Percentiles rank a stretch among this genome's conserved stretches.
Conservation (phyloP, 1,140 invertebrate species). For the Hyposmocoma kahamanoa region DNA sequence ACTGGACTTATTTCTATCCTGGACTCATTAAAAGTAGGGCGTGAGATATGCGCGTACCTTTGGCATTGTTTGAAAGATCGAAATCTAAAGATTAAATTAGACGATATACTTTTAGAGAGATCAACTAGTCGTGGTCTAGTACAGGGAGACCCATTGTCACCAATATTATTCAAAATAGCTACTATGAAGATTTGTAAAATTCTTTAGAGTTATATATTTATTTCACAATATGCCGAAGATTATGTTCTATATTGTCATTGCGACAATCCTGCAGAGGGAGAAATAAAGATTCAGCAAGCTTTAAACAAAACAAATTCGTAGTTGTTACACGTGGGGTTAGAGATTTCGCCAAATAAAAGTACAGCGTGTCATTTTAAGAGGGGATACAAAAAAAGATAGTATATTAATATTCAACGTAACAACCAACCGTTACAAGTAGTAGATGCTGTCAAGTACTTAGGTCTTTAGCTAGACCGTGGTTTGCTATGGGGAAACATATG, state of each 20-base stretch:
- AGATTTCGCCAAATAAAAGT: background rate
- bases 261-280: background rate
- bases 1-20: background rate
- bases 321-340: background rate
- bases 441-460: background rate
- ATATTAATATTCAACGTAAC: background rate
- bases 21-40: background rate
- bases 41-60: background rate
- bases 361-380: background rate
- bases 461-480: background rate
- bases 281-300: background rate
- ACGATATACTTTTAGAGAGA: background rate
- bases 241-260: background rate
- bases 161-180: background rate
- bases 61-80: conserved; percentile 5
- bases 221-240: conserved; percentile 3
- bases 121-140: background rate
- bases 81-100: background rate
- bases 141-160: background rate
- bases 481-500: background rate
- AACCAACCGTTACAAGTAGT: background rate
- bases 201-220: background rate
- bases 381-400: background rate
- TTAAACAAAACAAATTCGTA: background rate
- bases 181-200: background rate